These are phyloP conservation scores for Sericinus montela DNA, from an alignment of 2,888 invertebrate genomes.

Conservation along the genomic window DNA sequence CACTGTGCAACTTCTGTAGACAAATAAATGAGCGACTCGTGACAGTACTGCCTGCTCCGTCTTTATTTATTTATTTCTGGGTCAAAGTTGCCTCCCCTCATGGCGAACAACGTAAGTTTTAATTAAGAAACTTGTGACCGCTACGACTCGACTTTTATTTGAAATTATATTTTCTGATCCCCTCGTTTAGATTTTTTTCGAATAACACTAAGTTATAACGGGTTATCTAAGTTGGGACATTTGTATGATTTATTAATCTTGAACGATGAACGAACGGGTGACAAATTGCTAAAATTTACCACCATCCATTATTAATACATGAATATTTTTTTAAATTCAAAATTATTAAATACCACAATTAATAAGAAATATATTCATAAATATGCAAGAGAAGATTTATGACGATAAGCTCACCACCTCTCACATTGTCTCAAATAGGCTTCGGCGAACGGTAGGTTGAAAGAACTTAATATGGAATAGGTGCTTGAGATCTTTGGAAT, in stretches of 20 bases:
- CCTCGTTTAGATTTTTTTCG: constrained; percentile 61
- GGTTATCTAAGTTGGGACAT: constrained; percentile 66
- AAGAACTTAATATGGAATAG: no score
- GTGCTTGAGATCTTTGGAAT: no score
- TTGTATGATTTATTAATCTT: constrained; percentile 65
- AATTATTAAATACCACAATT: no score
- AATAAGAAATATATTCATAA: no score
- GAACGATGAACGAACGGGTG: constrained; percentile 35
- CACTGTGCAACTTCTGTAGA: constrained; percentile 61
- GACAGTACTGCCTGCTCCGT: constrained; percentile 47
- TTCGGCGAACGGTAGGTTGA: no score
- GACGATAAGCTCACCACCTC: no score
- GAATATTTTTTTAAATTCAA: no score
- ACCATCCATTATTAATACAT: no score
- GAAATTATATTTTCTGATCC: constrained; percentile 75
- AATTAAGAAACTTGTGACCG: constrained; percentile 80
- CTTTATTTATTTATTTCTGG: constrained; percentile 78
- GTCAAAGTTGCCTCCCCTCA: constrained; percentile 69
- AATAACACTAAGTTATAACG: constrained; percentile 45
- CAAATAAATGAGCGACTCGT: constrained; percentile 75
- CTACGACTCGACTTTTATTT: constrained; percentile 73
- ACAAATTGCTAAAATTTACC: no score
- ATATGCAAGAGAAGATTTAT: no score
- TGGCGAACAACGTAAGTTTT: constrained; percentile 76
- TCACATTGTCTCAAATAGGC: no score